Base-by-base conservation (phyloP, 53 echinoderm and acorn worm genomes). In the Antedon mediterranea region DNA sequence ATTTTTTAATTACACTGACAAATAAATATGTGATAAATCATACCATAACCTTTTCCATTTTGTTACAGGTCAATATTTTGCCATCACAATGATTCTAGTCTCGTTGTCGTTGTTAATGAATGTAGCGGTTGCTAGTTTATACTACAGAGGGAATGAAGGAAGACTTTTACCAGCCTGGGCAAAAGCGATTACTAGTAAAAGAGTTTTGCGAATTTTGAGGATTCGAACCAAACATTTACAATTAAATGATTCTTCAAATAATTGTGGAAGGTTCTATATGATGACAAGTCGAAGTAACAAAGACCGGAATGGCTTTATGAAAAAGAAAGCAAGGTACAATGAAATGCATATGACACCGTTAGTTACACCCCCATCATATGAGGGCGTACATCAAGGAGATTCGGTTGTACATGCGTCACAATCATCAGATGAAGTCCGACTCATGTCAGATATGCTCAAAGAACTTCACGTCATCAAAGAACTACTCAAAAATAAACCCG, bases 21-120 rank as follows among this genome's bases (percentile, higher is more conserved):
- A 29, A 29, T 8, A 72, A 5, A 30, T 72, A 29, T 30, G 28
- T 20, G 8, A 72, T 72, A 29, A 72, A 18, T 30, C 73, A 5
- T 72, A 20, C 30, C 30, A 29, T 9, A 29, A 72, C 20, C 26
- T 32, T 75, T 28, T 30, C 31, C 72, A 31, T 30, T 81, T 77
- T 31, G 14, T 32, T 32, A n/a, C 83, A 98, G 98, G 98, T 31
- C 84, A 89, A 71, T 98, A 90, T 73, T 93, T 92, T 71, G 98
- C 98, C n/a, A 79, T 86, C 30, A 80, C 87, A 13, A 98, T 98
- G 98, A 74, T 92, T 15, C 77, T 98, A 79, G 92, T 98, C 26
- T 93, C 90, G 29, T 28, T 88, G n/a, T 98, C 98, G 9, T 76
- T 98, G 71, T 82, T 91, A 0, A 92, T 98, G 71, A 98, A 98